Conservation (phyloP, 2,888 invertebrate species). For the Pheosia tremula region DNA sequence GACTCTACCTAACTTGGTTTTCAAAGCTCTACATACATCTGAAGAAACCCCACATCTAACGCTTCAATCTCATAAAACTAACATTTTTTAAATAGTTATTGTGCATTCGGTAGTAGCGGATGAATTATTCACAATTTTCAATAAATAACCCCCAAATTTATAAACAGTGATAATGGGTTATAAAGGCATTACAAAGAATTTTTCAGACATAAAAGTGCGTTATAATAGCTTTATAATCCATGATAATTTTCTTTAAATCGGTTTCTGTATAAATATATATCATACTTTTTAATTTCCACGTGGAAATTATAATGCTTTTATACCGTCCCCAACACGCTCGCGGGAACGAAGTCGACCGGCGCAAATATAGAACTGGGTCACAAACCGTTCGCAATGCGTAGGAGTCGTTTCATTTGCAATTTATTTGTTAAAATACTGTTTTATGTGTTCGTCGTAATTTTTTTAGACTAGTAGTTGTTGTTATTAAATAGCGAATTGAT, state of each 20-base stretch:
- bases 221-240: no score
- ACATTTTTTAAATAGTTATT: no score
- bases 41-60: no score
- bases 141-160: neutral
- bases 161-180: no score
- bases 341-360: constrained; percentile 12
- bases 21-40: no score
- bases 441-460: constrained; percentile 20
- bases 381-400: constrained; percentile 43
- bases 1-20: no score
- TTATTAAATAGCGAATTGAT: neutral
- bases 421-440: constrained; percentile 28
- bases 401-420: constrained; percentile 41
- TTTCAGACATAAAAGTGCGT: no score
- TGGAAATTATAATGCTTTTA: neutral
- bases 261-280: no score
- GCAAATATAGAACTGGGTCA: constrained; percentile 55
- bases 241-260: no score
- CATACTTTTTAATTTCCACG: neutral
- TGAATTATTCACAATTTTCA: neutral
- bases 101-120: neutral
- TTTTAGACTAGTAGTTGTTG: constrained; percentile 23
- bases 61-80: no score
- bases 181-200: no score
- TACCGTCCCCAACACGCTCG: constrained; percentile 4